Evolutionary conservation across 2,888 invertebrate genomes (phyloP).

Genomic region (Drosophila lutescens): DNA sequence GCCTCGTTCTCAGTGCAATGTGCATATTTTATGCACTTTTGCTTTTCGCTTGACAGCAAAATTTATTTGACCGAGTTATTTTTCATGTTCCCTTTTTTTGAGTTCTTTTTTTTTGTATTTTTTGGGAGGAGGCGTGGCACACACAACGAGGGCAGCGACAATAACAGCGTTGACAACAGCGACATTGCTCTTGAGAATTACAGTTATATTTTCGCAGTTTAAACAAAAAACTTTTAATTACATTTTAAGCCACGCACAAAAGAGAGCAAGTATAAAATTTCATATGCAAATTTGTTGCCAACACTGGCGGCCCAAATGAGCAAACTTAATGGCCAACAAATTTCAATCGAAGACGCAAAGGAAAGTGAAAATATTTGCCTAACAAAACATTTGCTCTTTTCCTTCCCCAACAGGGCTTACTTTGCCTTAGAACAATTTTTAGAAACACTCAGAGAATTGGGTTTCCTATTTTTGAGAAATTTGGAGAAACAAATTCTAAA

Average conservation of each 20-base stretch:
- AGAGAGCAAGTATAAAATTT: constrained; percentile 56
- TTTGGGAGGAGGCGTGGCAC: constrained; percentile 4
- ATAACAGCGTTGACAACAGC: constrained; percentile 41
- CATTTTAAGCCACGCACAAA: constrained; percentile 56
- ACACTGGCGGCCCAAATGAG: constrained; percentile 54
- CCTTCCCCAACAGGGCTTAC: background rate
- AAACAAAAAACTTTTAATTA: constrained; percentile 75
- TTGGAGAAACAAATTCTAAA: too few species aligned
- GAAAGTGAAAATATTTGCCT: constrained; percentile 70
- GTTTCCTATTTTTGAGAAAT: background rate
- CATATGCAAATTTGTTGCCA: constrained; percentile 75
- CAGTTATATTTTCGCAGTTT: constrained; percentile 61
- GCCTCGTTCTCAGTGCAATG: constrained; percentile 57
- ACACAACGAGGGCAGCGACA: constrained; percentile 19
- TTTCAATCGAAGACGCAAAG: constrained; percentile 61
- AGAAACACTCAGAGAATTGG: background rate
- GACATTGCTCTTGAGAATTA: constrained; percentile 43
- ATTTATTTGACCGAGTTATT: constrained; percentile 72
- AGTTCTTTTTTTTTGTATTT: background rate
- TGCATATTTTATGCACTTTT: constrained; percentile 75
- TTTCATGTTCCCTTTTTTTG: constrained; percentile 19
- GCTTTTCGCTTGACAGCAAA: constrained; percentile 72
- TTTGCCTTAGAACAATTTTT: constrained; percentile 2
- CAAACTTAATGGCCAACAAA: constrained; percentile 77
- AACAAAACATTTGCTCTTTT: constrained; percentile 17